These are phyloP conservation scores for Craseonycteris thonglongyai DNA, from an alignment of 2,113 vertebrate genomes.

Conservation along the genomic window DNA sequence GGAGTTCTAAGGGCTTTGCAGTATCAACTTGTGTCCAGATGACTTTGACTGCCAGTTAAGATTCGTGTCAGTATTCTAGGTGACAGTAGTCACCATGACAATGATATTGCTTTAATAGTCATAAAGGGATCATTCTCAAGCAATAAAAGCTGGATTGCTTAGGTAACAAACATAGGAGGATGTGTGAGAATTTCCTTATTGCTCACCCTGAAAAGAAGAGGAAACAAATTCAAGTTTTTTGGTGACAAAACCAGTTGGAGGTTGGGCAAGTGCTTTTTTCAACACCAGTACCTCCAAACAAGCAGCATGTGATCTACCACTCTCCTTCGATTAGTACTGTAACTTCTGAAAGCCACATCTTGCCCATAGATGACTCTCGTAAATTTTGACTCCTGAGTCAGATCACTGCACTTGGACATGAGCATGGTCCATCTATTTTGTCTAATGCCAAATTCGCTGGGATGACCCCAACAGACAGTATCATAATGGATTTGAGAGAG, in stretches of 20 bases:
- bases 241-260: not conserved
- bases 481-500: not conserved
- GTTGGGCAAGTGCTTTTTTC: not conserved
- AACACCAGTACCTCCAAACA: not conserved
- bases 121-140: not conserved
- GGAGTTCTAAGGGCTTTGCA: not conserved
- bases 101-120: not conserved
- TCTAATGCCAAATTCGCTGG: not conserved
- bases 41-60: not conserved
- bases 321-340: constrained; percentile 11
- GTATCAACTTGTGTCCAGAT: not conserved
- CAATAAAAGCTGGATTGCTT: constrained; percentile 17
- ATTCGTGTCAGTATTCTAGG: not conserved
- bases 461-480: not conserved
- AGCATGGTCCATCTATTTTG: not conserved
- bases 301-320: not conserved
- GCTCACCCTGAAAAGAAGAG: not conserved
- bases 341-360: not conserved
- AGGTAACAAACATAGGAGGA: not conserved
- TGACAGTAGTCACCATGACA: not conserved
- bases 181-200: constrained; percentile 15
- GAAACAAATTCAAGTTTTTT: not conserved
- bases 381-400: constrained; percentile 32
- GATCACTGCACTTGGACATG: not conserved
- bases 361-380: not conserved